Evolutionary conservation across 2,797 vertebrate species (phyloP), one percentile per base, ranked within the genome.

Genomic region (Craterocephalus amniculus): DNA sequence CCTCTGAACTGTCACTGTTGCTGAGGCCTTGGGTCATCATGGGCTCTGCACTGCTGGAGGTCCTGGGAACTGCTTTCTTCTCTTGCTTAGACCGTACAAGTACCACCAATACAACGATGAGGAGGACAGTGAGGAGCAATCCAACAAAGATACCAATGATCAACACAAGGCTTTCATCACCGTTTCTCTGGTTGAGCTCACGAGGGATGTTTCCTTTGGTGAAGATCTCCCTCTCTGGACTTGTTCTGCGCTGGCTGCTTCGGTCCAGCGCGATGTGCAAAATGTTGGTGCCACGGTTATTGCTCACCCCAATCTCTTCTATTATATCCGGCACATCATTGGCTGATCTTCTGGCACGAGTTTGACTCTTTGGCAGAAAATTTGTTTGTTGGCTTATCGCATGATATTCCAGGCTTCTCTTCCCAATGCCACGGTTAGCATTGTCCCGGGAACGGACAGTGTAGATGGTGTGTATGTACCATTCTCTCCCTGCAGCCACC

Each of bases 1-100:
- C 97, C 88, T 99, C 97, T 0, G 97, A 98, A 90, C 96, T 97
- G 92, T 98, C 96, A 0, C 83, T 83, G 76, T 48, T 80, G 14
- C 74, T 51, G 29, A 81, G 88, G 78, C 72, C 89, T 34, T 62
- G 91, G 0, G 88, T 81, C 93, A 96, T 87, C 95, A 95, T 95
- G n/a, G 96, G 95, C 79, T 96, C 93, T 0, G 91, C 88, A 85
- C 94, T 96, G 83, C 91, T 88, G 0, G 95, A 92, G 34, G 72
- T 84, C 1, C 80, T 92, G 0, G 95, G 87, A 0, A 64, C 40
- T 0, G 91, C 84, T 48, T 91, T 93, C 81, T 94, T 95, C 60
- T 90, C 92, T 38, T 54, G 85, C 83, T 88, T 95, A 60, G 87
- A 89, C 59, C 90, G 94, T 29, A 94, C 82, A 55, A 95, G 27